These are phyloP conservation scores for Diachasmimorpha longicaudata DNA, from an alignment of 1,140 invertebrate species.

Conservation along the genomic window DNA sequence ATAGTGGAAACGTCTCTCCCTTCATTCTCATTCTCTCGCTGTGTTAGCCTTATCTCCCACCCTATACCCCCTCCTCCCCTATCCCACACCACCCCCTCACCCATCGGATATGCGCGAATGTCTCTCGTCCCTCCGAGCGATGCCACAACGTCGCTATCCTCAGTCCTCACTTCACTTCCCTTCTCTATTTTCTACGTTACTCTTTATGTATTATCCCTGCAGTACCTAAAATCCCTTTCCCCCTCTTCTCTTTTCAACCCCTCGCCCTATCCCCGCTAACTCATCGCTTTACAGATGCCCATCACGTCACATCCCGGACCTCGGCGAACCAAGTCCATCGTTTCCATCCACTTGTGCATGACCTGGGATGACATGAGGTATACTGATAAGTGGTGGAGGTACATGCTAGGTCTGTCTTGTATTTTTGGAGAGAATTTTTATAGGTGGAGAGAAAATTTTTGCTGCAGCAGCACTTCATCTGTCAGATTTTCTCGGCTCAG, in stretches of 20 bases:
- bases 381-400: slow-evolving; percentile 5
- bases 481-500: background rate
- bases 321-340: slow-evolving; percentile 6
- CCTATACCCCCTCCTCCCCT: slow-evolving; percentile 33
- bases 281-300: background rate
- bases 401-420: background rate
- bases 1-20: slow-evolving; percentile 63
- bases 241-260: background rate
- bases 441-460: background rate
- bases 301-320: slow-evolving; percentile 19
- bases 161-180: slow-evolving; percentile 28
- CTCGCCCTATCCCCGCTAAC: slow-evolving; percentile 16
- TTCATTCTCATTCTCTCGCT: slow-evolving; percentile 60
- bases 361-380: background rate
- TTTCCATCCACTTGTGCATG: slow-evolving; percentile 1
- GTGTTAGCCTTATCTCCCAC: slow-evolving; percentile 59
- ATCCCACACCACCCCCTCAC: slow-evolving; percentile 39
- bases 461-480: background rate
- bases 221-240: slow-evolving; percentile 25
- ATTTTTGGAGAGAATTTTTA: background rate
- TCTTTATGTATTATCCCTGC: slow-evolving; percentile 10
- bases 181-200: slow-evolving; percentile 9
- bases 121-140: slow-evolving; percentile 41
- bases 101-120: slow-evolving; percentile 58
- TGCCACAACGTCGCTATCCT: slow-evolving; percentile 32